Evolutionary conservation across 2,888 invertebrate genomes (phyloP), one percentile per base, ranked within the genome.

Genomic region (Drosophila kokeensis): DNA sequence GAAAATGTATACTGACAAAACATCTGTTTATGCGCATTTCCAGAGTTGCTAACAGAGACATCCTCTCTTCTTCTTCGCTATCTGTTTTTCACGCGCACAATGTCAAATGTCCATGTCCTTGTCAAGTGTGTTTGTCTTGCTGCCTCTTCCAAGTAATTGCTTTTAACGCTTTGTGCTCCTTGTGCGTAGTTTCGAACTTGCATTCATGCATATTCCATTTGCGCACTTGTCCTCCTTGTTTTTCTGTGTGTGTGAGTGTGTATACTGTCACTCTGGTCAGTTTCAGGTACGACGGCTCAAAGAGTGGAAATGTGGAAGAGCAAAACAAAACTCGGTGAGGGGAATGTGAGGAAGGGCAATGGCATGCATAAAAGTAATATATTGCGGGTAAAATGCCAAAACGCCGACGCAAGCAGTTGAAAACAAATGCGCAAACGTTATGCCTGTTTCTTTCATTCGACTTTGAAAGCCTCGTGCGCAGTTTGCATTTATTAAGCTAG

Each of bases 301-400:
- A 24, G 53, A 42, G 42, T 38, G 62, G 11, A 27, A 69, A 15
- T 21, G 68, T 18, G 64, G 29, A 74, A 62, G 27, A 34, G 69
- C 64, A 52, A 30, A 30, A 8, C 21, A 15, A 45, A 24, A 65
- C 2, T 52, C 38, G 58, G 49, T 38, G 40, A 21, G 48, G 59
- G 61, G 52, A 55, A 76, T 76, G 53, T 30, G 21, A 24, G 59
- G 71, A 65, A 74, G 53, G 49, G 54, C 54, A 64, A 70, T 74
- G 71, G 63, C 68, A 81, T 81, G 79, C 82, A 81, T 69, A 29
- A 69, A 66, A 76, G 76, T 72, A 70, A 79, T 63, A 73, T 58
- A 58, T 76, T 64, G 32, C 77, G 76, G 82, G 24, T 24, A 45
- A 82, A 85, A 89, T 79, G 74, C 90, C 84, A 69, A 87, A 84